Conservation (phyloP, 37 sponge, comb jelly and placozoan genomes). For the Crambe crambe region DNA sequence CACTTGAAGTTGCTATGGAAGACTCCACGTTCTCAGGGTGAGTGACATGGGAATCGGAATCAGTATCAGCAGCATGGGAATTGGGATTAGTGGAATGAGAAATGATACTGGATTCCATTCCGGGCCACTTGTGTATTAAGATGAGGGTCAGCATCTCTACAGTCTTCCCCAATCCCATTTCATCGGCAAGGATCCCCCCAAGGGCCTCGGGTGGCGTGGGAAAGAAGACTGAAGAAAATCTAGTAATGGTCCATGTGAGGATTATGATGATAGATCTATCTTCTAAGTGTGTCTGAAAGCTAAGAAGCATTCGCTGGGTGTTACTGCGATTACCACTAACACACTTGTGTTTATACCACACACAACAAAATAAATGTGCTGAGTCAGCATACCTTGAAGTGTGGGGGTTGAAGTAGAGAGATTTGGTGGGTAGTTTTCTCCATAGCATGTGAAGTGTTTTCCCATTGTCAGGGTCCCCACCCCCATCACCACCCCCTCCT, state of each 20-base stretch:
- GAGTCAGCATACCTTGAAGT: constrained; percentile 60
- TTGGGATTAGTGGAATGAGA: not conserved
- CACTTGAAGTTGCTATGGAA: not conserved
- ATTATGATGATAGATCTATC: not conserved
- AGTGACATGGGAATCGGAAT: not conserved
- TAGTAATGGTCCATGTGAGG: not conserved
- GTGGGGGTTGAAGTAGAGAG: constrained; percentile 50
- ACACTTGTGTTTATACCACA: not conserved
- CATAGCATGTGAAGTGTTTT: constrained; percentile 24
- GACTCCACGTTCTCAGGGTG: not conserved
- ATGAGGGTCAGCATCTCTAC: constrained; percentile 90
- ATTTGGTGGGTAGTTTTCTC: constrained; percentile 19
- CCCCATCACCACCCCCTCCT: too few species aligned
- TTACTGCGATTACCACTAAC: not conserved
- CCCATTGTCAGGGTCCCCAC: not conserved
- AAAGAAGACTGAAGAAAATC: constrained; percentile 25
- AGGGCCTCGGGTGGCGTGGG: not conserved
- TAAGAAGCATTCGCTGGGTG: not conserved
- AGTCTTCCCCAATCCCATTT: constrained; percentile 99
- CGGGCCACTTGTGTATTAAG: constrained; percentile 50
- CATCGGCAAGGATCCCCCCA: constrained; percentile 96
- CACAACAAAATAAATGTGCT: not conserved
- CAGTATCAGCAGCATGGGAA: not conserved
- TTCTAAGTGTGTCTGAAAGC: not conserved
- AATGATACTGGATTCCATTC: not conserved